Evolutionary conservation across 2,113 vertebrate species (phyloP), one percentile per base, ranked within the genome.

Genomic region (Oostethus manadensis): DNA sequence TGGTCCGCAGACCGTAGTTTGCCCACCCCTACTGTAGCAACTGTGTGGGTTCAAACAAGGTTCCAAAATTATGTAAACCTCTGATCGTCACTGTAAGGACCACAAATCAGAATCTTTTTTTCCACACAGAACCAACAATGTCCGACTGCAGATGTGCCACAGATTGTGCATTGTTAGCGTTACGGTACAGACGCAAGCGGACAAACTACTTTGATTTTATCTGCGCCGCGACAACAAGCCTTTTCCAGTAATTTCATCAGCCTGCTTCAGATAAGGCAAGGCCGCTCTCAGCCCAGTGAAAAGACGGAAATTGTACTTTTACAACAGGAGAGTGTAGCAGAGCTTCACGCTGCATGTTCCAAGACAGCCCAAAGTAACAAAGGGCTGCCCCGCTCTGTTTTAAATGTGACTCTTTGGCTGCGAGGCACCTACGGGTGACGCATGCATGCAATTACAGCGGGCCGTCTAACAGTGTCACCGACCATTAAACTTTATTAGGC

Each of bases 401-500:
- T 21, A 42, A 40, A 55, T 35, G 10, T 15, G 33, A 42, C 53
- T 35, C n/a, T 40, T 20, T 20, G 17, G 51, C 17, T 10, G 26
- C 10, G 10, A 14, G 16, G 51, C 23, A 42, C 38, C 13, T 42
- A 14, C 38, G 38, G 38, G 38, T 35, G 51, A 54, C 29, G 13
- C 35, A 40, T 40, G 33, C 53, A 40, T 13, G 8, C 35, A 55
- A 55, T 55, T 40, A 40, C 53, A 42, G 53, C 53, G 20, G 33
- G 18, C 53, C 35, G 40, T 55, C 53, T 20, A 55, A 15, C 53
- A 40, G 53, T 35, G 35, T 55, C 35, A n/a, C 53, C 38, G 53
- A 55, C 53, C 53, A 40, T 35, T 55, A 42, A 55, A 55, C 35
- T 55, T 42, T 55, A 55, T 55, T 55, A 55, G 53, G 8, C 35